phyloP scores from a whole-genome alignment of 2,888 invertebrate genomes.

The Drosophila meridionalis region DNA sequence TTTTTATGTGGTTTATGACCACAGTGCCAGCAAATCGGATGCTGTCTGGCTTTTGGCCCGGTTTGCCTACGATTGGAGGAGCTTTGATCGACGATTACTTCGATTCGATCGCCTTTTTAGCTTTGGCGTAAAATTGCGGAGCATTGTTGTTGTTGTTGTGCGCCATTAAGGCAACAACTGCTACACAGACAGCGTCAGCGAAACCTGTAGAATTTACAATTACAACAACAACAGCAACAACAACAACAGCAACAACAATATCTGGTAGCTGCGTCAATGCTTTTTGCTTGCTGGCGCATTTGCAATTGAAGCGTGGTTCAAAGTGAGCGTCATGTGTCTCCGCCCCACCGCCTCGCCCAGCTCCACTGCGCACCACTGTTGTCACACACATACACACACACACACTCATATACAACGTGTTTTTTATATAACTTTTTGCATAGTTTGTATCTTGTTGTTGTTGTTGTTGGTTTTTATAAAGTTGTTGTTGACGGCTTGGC shows the following conservation, averaged over 20 bases:
- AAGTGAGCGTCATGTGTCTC: conserved; percentile 53
- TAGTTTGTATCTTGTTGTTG: conserved; percentile 50
- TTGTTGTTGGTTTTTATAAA: conserved; percentile 48
- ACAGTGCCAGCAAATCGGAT: conserved; percentile 40
- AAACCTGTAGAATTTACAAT: conserved; percentile 80
- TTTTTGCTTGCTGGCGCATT: conserved; percentile 67
- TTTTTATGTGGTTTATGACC: conserved; percentile 10
- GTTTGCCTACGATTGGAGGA: conserved; percentile 63
- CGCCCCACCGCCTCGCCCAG: conserved; percentile 9
- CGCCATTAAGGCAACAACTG: conserved; percentile 73
- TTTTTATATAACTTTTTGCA: conserved; percentile 76
- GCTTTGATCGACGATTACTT: conserved; percentile 63
- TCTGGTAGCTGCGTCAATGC: conserved; percentile 67
- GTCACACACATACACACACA: conserved; percentile 10
- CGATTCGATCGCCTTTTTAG: conserved; percentile 75
- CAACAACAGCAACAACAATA: conserved; percentile 43
- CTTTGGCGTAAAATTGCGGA: conserved; percentile 77
- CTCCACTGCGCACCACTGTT: conserved; percentile 3
- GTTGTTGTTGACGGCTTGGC: conserved; percentile 48
- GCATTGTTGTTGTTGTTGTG: conserved; percentile 44
- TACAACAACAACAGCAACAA: conserved; percentile 59
- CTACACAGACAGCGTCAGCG: conserved; percentile 42
- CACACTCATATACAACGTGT: conserved; percentile 40
- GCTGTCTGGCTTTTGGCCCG: conserved; percentile 53
- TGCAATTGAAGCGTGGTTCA: conserved; percentile 80